phyloP scores from a whole-genome alignment of 64 coral and sea anemone species.

The Porites lutea region DNA sequence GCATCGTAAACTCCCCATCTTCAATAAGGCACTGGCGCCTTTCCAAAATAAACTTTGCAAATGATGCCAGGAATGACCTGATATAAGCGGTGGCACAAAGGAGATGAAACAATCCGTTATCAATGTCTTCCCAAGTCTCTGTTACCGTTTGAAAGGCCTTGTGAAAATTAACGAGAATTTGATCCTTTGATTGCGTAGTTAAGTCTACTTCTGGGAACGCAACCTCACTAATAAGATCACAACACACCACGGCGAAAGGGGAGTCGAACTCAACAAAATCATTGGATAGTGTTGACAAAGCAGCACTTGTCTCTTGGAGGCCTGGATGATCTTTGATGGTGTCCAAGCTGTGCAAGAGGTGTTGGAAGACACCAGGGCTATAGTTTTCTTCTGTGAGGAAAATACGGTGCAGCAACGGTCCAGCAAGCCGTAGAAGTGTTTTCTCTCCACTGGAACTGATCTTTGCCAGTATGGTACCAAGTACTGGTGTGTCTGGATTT shows the following conservation, averaged over 20 bases:
- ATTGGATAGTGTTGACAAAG: slow-evolving; percentile 29
- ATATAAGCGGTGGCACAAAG: slow-evolving; percentile 75
- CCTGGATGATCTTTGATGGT: slow-evolving; percentile 64
- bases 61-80: slow-evolving; percentile 58
- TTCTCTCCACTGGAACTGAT: slow-evolving; percentile 62
- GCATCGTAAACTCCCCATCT: slow-evolving; percentile 65
- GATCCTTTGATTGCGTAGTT: slow-evolving; percentile 46
- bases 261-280: slow-evolving; percentile 53
- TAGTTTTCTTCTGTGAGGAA: slow-evolving; percentile 60
- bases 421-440: slow-evolving; percentile 58
- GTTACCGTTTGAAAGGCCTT: slow-evolving; percentile 43
- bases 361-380: slow-evolving; percentile 52
- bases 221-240: slow-evolving; percentile 83
- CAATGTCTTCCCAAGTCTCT: background rate
- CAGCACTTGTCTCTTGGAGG: slow-evolving; percentile 56
- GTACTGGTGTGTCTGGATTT: slow-evolving; percentile 75
- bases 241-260: slow-evolving; percentile 81
- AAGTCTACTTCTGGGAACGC: slow-evolving; percentile 72
- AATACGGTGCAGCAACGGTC: slow-evolving; percentile 68
- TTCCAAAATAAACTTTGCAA: slow-evolving; percentile 52
- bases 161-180: slow-evolving; percentile 40
- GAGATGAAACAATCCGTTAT: slow-evolving; percentile 20
- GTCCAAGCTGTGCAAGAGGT: slow-evolving; percentile 42
- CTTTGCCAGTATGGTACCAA: slow-evolving; percentile 63
- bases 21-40: slow-evolving; percentile 24